Conservation (phyloP, 2,113 vertebrate genomes). For the Oxygymnocypris stewartii region DNA sequence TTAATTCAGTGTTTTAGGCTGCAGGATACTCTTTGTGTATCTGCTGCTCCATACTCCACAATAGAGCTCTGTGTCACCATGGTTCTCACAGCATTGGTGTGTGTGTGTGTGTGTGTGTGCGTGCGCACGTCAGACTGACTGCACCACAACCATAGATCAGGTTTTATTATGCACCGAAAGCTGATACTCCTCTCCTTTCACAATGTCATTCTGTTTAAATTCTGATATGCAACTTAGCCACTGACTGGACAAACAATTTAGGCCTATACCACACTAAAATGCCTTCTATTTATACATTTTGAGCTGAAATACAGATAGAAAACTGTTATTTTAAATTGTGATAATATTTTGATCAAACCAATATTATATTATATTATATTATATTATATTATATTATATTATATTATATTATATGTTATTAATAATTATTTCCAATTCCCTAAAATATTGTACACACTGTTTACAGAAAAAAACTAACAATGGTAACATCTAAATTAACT, state of each 20-base stretch:
- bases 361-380: too few species aligned
- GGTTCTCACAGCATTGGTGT: background rate
- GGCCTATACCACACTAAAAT: too few species aligned
- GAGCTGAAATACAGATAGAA: too few species aligned
- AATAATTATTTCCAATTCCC: too few species aligned
- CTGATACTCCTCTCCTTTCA: slow-evolving; percentile 68
- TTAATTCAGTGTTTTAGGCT: background rate
- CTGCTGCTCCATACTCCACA: background rate
- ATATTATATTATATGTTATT: too few species aligned
- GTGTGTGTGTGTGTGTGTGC: slow-evolving; percentile 52
- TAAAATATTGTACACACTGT: too few species aligned
- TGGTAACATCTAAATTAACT: too few species aligned
- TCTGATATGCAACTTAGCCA: slow-evolving; percentile 61
- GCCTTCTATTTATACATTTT: background rate
- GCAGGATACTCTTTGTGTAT: background rate
- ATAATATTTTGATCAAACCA: too few species aligned
- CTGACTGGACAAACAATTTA: slow-evolving; percentile 69
- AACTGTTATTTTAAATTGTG: too few species aligned
- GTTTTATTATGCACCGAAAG: slow-evolving; percentile 76
- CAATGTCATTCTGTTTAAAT: slow-evolving; percentile 67
- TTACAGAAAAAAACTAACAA: too few species aligned
- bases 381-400: too few species aligned
- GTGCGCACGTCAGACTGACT: slow-evolving; percentile 63
- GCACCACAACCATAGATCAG: slow-evolving; percentile 71
- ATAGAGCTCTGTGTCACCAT: background rate